Base-by-base conservation (phyloP, 2,797 vertebrate species). In the Rousettus madagascariensis region DNA sequence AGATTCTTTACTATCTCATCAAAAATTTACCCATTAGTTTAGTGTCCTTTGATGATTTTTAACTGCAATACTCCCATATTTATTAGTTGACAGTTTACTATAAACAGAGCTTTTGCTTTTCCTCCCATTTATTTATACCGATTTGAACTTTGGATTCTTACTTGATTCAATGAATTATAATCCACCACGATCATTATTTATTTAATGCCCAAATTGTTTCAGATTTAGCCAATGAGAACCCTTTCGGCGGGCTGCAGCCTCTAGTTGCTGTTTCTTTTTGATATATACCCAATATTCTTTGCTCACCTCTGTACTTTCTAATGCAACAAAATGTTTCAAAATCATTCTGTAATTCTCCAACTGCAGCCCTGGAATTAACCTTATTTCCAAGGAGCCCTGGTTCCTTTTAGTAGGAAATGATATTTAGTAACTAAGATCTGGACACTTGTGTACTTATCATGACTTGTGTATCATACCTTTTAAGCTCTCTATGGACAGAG, bases 251-350 rank as follows among this genome's bases (percentile, higher is more conserved):
- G 2, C 59, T 33, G 5, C 5, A 53, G 41, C 6, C 5, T 8
- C 24, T 74, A 15, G 28, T 15, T 51, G 10, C 1, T 78, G 33
- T 57, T 20, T 86, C 51, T 75, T 79, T 91, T 79, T 79, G 5
- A 28, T 43, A 79, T 12, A 49, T 26, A 51, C 15, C 1, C 11
- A 24, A 16, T 65, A 38, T 59, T 83, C 71, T 71, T 41, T 79
- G 82, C 84, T n/a, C 59, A 49, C 43, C 83, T 80, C 79, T 87
- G 82, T 65, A 71, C 43, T 87, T 86, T 86, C 41, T 78, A 41
- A 33, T 65, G 30, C 57, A 79, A 41, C 33, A 84, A 59, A 86
- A 53, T 41, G 3, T 90, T 85, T 53, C 59, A 80, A 80, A n/a
- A 91, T 51, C 41, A n/a, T 90, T 26, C 94, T 77, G 8, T 33